phyloP scores from a whole-genome alignment of 64 coral and sea anemone genomes.

The Acropora tenuis region DNA sequence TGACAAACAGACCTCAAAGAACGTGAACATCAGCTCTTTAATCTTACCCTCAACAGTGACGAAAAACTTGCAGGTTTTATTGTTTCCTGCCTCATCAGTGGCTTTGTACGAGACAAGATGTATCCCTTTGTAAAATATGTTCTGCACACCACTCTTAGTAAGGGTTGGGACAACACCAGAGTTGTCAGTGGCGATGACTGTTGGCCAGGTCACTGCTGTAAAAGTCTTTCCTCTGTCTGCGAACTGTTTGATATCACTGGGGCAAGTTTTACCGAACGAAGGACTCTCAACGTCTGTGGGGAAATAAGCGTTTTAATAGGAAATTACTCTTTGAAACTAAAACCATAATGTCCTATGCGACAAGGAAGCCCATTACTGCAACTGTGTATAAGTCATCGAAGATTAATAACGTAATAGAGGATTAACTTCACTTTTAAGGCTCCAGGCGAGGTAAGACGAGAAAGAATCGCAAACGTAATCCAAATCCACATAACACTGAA shows the following conservation, averaged over 20 bases:
- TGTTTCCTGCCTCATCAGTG: constrained; percentile 70
- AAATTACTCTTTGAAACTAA: neutral
- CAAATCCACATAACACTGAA: neutral
- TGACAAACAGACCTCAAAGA: neutral
- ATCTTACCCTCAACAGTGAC: constrained; percentile 64
- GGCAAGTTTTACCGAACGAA: constrained; percentile 62
- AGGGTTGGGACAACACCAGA: constrained; percentile 27
- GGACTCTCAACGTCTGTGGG: constrained; percentile 54
- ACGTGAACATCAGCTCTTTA: neutral
- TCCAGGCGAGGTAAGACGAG: neutral
- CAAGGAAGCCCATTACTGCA: neutral
- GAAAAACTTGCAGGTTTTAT: constrained; percentile 46
- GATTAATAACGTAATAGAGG: neutral
- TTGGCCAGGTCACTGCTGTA: constrained; percentile 47
- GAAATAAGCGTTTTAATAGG: neutral
- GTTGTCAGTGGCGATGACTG: constrained; percentile 71
- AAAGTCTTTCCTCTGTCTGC: constrained; percentile 46
- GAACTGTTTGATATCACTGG: constrained; percentile 19
- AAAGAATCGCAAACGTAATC: neutral
- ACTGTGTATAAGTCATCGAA: neutral
- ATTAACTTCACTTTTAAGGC: neutral
- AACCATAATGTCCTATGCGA: neutral
- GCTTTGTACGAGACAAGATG: constrained; percentile 49
- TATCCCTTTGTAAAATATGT: constrained; percentile 28
- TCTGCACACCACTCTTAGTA: constrained; percentile 13